Conservation (phyloP, 1,140 invertebrate species). For the Solenopsis fugax region DNA sequence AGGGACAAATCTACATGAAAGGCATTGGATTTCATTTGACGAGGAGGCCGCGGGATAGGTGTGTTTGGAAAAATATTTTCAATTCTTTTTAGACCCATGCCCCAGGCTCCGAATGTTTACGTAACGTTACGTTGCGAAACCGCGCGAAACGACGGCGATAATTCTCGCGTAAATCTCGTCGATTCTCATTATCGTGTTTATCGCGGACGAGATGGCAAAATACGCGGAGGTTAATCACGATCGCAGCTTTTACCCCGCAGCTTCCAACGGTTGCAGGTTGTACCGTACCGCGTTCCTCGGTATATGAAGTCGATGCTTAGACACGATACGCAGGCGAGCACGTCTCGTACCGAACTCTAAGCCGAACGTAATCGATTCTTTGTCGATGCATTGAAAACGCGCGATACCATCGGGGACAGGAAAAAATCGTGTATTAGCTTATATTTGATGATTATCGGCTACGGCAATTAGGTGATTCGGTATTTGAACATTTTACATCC, state of each 20-base stretch:
- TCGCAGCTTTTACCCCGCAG: slow-evolving; percentile 5
- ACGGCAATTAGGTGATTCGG: slow-evolving; percentile 38
- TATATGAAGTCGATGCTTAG: slow-evolving; percentile 36
- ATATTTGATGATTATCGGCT: slow-evolving; percentile 53
- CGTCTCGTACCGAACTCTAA: neutral
- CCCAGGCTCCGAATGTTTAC: neutral
- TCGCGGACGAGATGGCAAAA: slow-evolving; percentile 30
- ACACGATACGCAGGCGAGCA: slow-evolving; percentile 13
- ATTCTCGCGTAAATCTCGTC: slow-evolving; percentile 20
- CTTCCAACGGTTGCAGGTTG: neutral
- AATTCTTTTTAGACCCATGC: neutral
- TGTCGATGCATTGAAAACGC: slow-evolving; percentile 32
- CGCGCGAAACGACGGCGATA: neutral
- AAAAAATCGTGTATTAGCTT: slow-evolving; percentile 47
- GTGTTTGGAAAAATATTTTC: neutral
- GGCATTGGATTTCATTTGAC: neutral
- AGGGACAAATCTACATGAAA: neutral
- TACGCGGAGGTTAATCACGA: slow-evolving; percentile 53
- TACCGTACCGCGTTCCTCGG: neutral
- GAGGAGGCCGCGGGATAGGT: neutral
- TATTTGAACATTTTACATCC: slow-evolving; percentile 26
- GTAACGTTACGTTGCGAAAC: neutral
- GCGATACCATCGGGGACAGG: slow-evolving; percentile 11
- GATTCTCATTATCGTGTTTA: slow-evolving; percentile 13
- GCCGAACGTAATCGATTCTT: slow-evolving; percentile 12